Base-by-base conservation (phyloP, 2,113 vertebrate genomes). In the Verasper variegatus region DNA sequence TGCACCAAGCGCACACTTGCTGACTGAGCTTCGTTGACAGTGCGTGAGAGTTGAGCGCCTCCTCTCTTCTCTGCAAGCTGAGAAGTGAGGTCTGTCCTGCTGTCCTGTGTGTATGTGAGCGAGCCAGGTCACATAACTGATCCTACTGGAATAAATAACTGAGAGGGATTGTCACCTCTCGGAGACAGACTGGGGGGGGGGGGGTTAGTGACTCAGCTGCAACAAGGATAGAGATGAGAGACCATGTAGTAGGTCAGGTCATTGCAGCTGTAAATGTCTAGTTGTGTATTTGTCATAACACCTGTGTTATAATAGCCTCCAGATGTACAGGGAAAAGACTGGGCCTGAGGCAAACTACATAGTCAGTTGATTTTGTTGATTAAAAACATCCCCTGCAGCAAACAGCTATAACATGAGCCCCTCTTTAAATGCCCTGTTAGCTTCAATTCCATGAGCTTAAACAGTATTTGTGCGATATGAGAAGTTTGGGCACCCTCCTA, bases 71-170 rank as follows among this genome's bases (percentile, higher is more conserved):
- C 35, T 67, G 40, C n/a, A 76, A 66, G 77, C 18, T 68, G 20
- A 65, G 40, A 60, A 76, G 76, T 27, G 1, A 18, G 17, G 51
- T 74, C 37, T 40, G 71, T 42, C 40, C 40, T 42, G 40, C 40
- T 42, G 40, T 42, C 3, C 40, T 42, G 40, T 13, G 40, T 42
- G 10, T 13, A 3, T 42, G 37, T 58, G 13, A 47, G 51, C 21
- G 67, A 27, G 15, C 71, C 68, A 67, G 81, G 79, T 82, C 83
- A 77, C 82, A 85, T 85, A 35, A 78, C 62, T 86, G 80, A 89
- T 79, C 77, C 55, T 68, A 78, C 37, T 76, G 82, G 85, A 92
- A 91, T 82, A 86, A 91, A 91, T 88, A 91, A 81, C 89, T 51
- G 75, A 42, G 78, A 56, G 51, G 80, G 73, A 87, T 86, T 84